phyloP scores from a whole-genome alignment of 2,888 invertebrate genomes.

The Altica lythri region DNA sequence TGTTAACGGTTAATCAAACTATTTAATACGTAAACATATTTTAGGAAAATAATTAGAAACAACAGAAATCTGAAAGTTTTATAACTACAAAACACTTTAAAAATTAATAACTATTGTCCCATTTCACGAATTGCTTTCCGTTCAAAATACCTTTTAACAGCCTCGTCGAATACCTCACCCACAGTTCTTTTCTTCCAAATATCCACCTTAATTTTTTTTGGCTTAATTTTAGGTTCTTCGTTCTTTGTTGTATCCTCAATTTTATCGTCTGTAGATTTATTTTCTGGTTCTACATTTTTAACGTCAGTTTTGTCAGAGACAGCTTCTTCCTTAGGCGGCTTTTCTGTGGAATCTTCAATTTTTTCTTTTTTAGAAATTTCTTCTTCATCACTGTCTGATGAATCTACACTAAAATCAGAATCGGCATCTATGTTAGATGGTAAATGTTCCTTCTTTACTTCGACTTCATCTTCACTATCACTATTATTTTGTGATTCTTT shows the following conservation, averaged over 20 bases:
- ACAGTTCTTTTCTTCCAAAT: constrained; percentile 87
- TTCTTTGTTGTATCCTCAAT: too few relatives aligned
- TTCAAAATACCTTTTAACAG: constrained; percentile 75
- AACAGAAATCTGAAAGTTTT: too few relatives aligned
- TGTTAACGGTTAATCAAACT: too few relatives aligned
- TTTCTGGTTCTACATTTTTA: too few relatives aligned
- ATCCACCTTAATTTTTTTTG: constrained; percentile 62
- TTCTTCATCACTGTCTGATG: constrained; percentile 59
- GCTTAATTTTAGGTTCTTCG: constrained; percentile 36
- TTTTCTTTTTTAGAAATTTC: constrained; percentile 17
- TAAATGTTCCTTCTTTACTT: constrained; percentile 55
- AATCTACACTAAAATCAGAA: constrained; percentile 73
- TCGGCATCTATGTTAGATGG: constrained; percentile 73
- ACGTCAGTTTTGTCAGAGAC: too few relatives aligned
- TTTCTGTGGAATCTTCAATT: constrained; percentile 30
- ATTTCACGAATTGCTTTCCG: constrained; percentile 64
- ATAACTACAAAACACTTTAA: too few relatives aligned
- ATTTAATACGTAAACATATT: too few relatives aligned
- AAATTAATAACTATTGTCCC: constrained; percentile 34
- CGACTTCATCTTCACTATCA: constrained; percentile 51
- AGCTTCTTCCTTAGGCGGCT: constrained; percentile 31
- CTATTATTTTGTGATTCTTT: constrained; percentile 58
- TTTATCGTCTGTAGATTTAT: too few relatives aligned
- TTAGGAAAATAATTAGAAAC: too few relatives aligned
- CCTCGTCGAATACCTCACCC: constrained; percentile 75